phyloP scores from a whole-genome alignment of 2,888 invertebrate genomes.

The Heteromurus nitidus region DNA sequence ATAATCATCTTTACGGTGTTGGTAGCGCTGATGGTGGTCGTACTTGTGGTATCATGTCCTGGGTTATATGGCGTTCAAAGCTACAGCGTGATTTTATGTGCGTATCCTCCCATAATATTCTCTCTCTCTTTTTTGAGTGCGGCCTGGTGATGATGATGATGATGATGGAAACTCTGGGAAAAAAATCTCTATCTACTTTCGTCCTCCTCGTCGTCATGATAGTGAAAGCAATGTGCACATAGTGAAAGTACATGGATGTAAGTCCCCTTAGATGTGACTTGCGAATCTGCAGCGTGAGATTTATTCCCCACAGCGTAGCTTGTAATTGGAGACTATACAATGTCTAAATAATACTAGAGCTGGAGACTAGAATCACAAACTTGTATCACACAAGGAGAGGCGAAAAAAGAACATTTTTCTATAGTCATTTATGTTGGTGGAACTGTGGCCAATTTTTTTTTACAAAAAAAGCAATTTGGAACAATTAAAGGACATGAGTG shows the following conservation, averaged over 20 bases:
- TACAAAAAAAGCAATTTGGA: too few species aligned
- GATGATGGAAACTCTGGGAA: neutral
- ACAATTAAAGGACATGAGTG: too few species aligned
- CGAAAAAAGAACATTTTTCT: neutral
- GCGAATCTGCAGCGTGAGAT: neutral
- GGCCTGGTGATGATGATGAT: neutral
- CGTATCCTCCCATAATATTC: neutral
- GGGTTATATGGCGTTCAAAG: neutral
- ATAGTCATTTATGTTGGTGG: neutral
- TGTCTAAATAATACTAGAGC: neutral
- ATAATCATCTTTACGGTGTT: slow-evolving; percentile 27
- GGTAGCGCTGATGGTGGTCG: slow-evolving; percentile 15
- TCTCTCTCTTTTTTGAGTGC: neutral
- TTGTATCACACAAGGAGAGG: neutral
- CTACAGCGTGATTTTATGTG: neutral
- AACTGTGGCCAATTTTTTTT: neutral
- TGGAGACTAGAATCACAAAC: neutral
- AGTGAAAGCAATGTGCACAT: neutral
- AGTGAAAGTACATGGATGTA: neutral
- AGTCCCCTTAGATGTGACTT: too few species aligned
- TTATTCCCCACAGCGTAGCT: neutral
- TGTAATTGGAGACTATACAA: neutral
- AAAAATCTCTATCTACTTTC: neutral
- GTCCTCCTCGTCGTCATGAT: neutral
- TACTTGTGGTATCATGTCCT: neutral